phyloP scores from a whole-genome alignment of 2,888 invertebrate species.

The Lottia scabra region DNA sequence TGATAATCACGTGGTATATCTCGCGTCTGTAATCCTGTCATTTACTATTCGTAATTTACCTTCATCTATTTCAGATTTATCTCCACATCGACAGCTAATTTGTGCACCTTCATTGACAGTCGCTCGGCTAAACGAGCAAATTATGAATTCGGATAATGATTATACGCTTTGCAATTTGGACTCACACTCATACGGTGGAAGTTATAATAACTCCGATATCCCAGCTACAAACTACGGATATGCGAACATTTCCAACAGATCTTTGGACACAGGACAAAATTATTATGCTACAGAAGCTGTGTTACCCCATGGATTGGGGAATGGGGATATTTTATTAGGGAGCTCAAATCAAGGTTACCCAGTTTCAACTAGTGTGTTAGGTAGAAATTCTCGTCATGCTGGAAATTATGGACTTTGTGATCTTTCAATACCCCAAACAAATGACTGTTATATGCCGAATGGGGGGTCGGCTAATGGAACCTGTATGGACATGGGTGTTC shows the following conservation, averaged over 20 bases:
- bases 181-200: conserved; percentile 61
- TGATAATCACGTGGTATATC: conserved; percentile 52
- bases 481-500: conserved; percentile 21
- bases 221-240: conserved; percentile 50
- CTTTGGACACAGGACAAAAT: conserved; percentile 55
- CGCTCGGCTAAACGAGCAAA: conserved; percentile 43
- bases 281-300: conserved; percentile 45
- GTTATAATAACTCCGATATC: conserved; percentile 46
- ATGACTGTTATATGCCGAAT: conserved; percentile 20
- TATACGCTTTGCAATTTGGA: conserved; percentile 68
- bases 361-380: conserved; percentile 21
- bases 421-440: conserved; percentile 6
- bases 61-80: conserved; percentile 67
- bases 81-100: conserved; percentile 62
- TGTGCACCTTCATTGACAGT: conserved; percentile 49
- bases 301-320: conserved; percentile 31
- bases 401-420: conserved; percentile 21
- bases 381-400: conserved; percentile 34
- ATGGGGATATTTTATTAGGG: conserved; percentile 45
- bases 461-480: conserved; percentile 8
- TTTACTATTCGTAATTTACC: conserved; percentile 59
- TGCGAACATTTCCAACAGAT: conserved; percentile 48
- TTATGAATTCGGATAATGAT: conserved; percentile 64
- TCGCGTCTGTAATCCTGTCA: conserved; percentile 59
- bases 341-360: conserved; percentile 20